phyloP scores from a whole-genome alignment of 2,113 vertebrate genomes.

The Macroglossus sobrinus region DNA sequence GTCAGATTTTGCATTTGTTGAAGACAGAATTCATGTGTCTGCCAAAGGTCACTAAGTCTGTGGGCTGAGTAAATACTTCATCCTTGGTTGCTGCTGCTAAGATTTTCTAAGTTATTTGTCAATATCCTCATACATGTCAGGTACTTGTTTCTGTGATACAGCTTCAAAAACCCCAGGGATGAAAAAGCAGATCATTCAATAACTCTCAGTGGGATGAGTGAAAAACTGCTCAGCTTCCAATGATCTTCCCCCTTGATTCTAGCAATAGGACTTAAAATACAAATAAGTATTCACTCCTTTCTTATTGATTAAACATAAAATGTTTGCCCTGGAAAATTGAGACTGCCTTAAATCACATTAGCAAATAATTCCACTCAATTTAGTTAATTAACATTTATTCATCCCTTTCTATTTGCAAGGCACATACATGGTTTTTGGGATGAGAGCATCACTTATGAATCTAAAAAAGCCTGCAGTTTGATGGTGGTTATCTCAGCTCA shows the following conservation, averaged over 20 bases:
- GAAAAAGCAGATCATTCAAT: not conserved
- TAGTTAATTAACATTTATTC: not conserved
- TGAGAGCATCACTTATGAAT: not conserved
- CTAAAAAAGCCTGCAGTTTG: not conserved
- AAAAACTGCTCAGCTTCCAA: not conserved
- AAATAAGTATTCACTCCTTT: not conserved
- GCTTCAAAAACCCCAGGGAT: not conserved
- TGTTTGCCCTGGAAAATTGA: not conserved
- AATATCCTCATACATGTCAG: not conserved
- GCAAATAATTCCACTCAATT: not conserved
- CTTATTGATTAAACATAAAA: slow-evolving; percentile 26
- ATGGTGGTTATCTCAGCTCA: not conserved
- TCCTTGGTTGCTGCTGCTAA: not conserved
- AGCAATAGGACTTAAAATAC: not conserved
- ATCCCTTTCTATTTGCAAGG: not conserved
- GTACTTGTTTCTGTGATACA: not conserved
- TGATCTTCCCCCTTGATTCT: not conserved
- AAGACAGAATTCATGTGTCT: not conserved
- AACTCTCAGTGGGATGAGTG: not conserved
- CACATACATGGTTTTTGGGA: not conserved
- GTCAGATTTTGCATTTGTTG: not conserved
- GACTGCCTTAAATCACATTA: not conserved
- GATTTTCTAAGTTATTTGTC: slow-evolving; percentile 15
- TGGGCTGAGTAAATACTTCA: not conserved
- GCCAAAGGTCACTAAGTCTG: not conserved